Evolutionary conservation across 92 coral and sea anemone genomes (phyloP).

Genomic region (Epizoanthus illoricatus): DNA sequence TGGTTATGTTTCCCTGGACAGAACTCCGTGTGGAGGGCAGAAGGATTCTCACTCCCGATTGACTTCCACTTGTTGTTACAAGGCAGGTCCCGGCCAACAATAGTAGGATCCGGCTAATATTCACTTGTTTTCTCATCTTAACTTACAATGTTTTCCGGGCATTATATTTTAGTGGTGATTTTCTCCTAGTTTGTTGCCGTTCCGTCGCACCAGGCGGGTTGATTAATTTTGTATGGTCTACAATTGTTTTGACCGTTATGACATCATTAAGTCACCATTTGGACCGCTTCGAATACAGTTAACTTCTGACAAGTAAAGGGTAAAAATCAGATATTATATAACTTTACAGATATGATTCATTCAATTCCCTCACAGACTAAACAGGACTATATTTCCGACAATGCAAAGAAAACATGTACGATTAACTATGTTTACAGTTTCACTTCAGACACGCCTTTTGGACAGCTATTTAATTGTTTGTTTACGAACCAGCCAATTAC

Average conservation of each 20-base stretch:
- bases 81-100: neutral
- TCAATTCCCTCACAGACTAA: neutral
- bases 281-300: neutral
- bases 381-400: neutral
- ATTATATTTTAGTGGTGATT: neutral
- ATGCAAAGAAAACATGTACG: neutral
- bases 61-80: neutral
- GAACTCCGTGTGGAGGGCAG: neutral
- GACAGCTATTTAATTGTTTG: neutral
- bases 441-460: neutral
- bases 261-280: constrained; percentile 27
- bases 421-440: no score
- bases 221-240: constrained; percentile 35
- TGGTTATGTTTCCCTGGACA: neutral
- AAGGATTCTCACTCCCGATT: neutral
- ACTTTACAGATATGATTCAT: neutral
- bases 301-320: constrained; percentile 2
- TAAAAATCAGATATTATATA: neutral
- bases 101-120: neutral
- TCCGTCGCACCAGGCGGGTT: constrained; percentile 14
- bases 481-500: neutral
- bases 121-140: constrained; percentile 13
- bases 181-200: neutral
- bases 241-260: constrained; percentile 32
- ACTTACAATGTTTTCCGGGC: constrained; percentile 1